Percentiles rank a stretch among this genome's conserved stretches.
Evolutionary conservation across 2,113 vertebrate species (phyloP).

Genomic region (Misgurnus anguillicaudatus): DNA sequence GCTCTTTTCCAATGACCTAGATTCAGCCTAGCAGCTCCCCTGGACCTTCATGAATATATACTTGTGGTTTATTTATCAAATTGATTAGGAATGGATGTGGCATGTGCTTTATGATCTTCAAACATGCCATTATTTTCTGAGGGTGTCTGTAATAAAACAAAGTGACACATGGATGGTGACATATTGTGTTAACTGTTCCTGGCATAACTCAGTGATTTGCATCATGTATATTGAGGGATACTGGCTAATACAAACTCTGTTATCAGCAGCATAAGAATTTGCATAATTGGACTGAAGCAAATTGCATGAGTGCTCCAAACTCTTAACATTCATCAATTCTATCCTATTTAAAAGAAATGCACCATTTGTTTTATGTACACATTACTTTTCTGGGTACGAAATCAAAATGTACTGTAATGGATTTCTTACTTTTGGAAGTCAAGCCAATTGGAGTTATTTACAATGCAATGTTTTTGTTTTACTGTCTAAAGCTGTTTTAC

Average conservation of each 20-base stretch:
- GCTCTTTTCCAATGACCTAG: slow-evolving; percentile 28
- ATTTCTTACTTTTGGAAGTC: not conserved
- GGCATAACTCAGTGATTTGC: not conserved
- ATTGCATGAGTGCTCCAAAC: not conserved
- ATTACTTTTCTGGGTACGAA: not conserved
- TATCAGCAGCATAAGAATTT: slow-evolving; percentile 22
- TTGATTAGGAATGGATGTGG: slow-evolving; percentile 15
- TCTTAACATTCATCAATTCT: slow-evolving; percentile 18
- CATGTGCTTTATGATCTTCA: not conserved
- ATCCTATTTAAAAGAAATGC: slow-evolving; percentile 26
- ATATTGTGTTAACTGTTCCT: not conserved
- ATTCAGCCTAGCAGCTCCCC: slow-evolving; percentile 2
- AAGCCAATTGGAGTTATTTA: too few relatives aligned
- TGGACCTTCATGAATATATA: not conserved
- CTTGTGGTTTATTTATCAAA: slow-evolving; percentile 35
- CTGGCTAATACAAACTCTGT: slow-evolving; percentile 8
- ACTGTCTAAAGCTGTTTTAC: too few relatives aligned
- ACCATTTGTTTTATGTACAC: not conserved
- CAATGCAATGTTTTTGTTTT: too few relatives aligned
- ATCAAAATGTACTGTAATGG: not conserved
- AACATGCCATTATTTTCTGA: slow-evolving; percentile 2
- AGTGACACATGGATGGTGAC: not conserved
- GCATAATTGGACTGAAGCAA: slow-evolving; percentile 28
- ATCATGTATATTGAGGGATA: not conserved
- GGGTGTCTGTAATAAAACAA: not conserved